Conservation (phyloP, 2,113 vertebrate species). For the Pantherophis guttatus region DNA sequence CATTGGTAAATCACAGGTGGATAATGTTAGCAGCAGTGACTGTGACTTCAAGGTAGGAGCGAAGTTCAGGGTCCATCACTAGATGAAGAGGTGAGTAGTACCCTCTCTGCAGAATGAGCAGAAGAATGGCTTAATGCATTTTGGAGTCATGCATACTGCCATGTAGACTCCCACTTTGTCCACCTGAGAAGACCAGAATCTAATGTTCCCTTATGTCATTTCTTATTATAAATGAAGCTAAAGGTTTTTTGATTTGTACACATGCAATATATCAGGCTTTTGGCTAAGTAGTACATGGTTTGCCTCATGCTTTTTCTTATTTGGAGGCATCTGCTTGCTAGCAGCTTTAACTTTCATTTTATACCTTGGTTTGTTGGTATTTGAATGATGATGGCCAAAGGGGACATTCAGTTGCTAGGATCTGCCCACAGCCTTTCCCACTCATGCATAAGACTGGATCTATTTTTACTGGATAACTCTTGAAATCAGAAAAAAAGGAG, state of each 20-base stretch:
- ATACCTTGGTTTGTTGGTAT: background rate
- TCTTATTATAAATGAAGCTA: background rate
- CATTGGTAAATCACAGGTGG: background rate
- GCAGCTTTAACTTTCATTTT: background rate
- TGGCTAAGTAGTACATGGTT: background rate
- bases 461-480: background rate
- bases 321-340: background rate
- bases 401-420: background rate
- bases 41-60: background rate
- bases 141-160: background rate
- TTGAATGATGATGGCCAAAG: background rate
- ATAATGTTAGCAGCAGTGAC: background rate
- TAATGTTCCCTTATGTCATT: background rate
- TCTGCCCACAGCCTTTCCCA: background rate
- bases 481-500: background rate
- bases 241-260: background rate
- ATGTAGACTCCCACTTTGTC: background rate
- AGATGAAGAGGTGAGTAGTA: background rate
- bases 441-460: background rate
- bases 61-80: background rate
- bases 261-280: too few relatives aligned
- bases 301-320: background rate
- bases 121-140: background rate
- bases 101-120: background rate
- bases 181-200: background rate